A percentile compares a stretch with the other conserved stretches of the same genome.
Conservation (phyloP, 2,113 vertebrate genomes). For the Canis aureus region DNA sequence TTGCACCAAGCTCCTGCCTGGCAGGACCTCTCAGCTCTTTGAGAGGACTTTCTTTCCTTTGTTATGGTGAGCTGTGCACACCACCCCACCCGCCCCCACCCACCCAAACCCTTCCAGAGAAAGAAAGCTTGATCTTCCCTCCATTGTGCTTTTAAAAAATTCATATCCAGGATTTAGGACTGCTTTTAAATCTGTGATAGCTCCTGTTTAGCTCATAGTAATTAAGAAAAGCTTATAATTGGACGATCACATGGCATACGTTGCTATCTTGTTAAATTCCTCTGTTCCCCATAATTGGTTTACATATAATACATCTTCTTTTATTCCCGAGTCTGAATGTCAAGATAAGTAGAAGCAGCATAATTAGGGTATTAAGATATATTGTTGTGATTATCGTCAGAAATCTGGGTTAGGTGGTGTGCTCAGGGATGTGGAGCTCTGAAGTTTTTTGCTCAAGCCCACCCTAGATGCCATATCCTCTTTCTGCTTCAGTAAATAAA, state of each 20-base stretch:
- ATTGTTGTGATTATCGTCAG: conserved; percentile 49
- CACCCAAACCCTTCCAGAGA: not conserved
- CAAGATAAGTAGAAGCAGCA: conserved; percentile 42
- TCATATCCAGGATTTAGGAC: not conserved
- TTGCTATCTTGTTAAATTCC: conserved; percentile 65
- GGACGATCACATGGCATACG: not conserved
- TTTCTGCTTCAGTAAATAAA: not conserved
- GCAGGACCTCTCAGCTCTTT: not conserved
- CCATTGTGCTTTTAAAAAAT: not conserved
- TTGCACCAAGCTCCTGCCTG: not conserved
- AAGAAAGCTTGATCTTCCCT: not conserved
- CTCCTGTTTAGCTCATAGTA: conserved; percentile 12
- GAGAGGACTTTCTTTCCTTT: not conserved
- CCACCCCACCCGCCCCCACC: not conserved
- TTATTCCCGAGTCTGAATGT: conserved; percentile 49
- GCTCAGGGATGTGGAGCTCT: not conserved
- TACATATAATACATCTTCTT: conserved; percentile 48
- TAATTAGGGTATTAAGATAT: conserved; percentile 70
- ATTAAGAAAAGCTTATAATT: conserved; percentile 65
- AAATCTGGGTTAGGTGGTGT: not conserved
- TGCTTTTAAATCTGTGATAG: not conserved
- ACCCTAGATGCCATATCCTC: not conserved
- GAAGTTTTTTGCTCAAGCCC: not conserved
- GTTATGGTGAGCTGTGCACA: not conserved
- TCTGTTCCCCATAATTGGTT: conserved; percentile 67